A percentile compares a stretch with the other conserved stretches of the same genome.
Evolutionary conservation across 1,140 invertebrate species (phyloP).

Genomic region (Cryptotermes secundus): DNA sequence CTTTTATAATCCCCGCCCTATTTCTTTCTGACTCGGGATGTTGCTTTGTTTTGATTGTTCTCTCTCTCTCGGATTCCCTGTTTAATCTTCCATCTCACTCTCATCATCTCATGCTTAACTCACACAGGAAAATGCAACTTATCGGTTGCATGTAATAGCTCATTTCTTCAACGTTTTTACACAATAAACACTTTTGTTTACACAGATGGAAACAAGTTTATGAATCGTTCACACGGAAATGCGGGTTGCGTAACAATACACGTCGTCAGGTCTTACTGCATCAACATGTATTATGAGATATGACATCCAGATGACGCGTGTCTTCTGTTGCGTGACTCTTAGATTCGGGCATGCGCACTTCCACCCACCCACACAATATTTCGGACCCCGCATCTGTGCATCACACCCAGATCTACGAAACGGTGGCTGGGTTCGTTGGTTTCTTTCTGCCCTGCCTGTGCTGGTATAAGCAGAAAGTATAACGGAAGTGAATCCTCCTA

Average conservation of each 20-base stretch:
- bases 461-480: too few species aligned
- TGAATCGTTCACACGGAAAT: background rate
- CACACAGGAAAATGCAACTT: too few species aligned
- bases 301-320: background rate
- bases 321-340: too few species aligned
- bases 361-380: too few species aligned
- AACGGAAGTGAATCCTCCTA: too few species aligned
- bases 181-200: background rate
- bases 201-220: background rate
- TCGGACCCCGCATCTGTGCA: too few species aligned
- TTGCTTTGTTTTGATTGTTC: background rate
- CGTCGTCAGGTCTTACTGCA: background rate
- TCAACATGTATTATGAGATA: background rate
- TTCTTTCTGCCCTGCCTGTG: too few species aligned
- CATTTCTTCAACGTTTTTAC: background rate
- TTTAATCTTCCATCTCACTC: background rate
- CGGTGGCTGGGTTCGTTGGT: too few species aligned
- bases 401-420: too few species aligned
- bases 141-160: background rate
- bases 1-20: conserved; percentile 19
- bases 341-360: too few species aligned
- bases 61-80: background rate
- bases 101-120: too few species aligned
- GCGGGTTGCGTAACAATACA: background rate
- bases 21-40: background rate